Evolutionary conservation across 2,888 invertebrate genomes (phyloP), one percentile per base, ranked within the genome.

Genomic region (Linnaemya vulpina): DNA sequence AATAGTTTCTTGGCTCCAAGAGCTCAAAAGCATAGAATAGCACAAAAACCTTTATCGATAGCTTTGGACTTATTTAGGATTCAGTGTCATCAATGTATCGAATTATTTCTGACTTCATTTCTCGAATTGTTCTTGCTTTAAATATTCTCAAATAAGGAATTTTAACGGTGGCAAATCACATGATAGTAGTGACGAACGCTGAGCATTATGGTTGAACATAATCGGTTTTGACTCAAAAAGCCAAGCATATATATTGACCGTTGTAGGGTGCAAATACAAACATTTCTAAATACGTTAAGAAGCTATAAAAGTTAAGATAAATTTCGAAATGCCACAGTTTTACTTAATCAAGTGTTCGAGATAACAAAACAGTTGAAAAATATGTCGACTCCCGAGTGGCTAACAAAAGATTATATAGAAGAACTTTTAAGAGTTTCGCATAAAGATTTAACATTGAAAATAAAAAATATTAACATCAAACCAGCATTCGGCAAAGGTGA

Each of bases 401-500:
- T 92, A 40, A 91, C 90, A 20, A 84, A 88, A 43, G 87, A 87
- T 11, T 92, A 91, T 25, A 75, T 92, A 3, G 87, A 87, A 43
- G 86, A 88, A 15, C 89, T 90, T 1, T 76, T 92, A 10, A 87
- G 87, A 43, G 67, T 68, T 0, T 86, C 88, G 74, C 87, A 89
- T 71, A 88, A 90, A 35, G 91, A 91, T 81, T 51, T 73, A 0
- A 49, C 79, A 0, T 60, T 92, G 5, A 65, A 84, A 17, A 87
- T 92, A 10, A 40, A 83, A 7, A 63, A 87, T 3, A 75, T 91
- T 40, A 76, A 86, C 22, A 68, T 88, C 4, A 88, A 87, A 68
- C 88, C 89, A 1, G 92, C 92, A 3, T 79, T 90, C 43, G 89
- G 88, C 2, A 90, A 92, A 43, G 92, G 92, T 1, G 92, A 92